Base-by-base conservation (phyloP, 1,140 invertebrate genomes). In the Papilio polytes region DNA sequence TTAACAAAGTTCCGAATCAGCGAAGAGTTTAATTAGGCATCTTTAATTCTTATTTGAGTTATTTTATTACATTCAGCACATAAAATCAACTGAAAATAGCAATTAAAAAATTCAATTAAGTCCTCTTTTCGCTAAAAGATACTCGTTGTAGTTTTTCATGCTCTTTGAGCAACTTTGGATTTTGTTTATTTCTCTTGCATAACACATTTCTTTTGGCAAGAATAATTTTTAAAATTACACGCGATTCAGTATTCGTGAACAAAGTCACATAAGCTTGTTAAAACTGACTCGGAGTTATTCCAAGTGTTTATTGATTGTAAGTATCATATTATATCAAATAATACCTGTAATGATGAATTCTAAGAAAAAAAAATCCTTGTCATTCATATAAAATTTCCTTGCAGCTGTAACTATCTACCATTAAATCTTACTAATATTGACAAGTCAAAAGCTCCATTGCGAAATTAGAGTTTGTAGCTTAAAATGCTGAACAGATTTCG, bases 1-100 rank as follows among this genome's bases (percentile, higher is more conserved):
- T 85, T 82, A 80, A 80, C 78, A 83, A 85, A 83, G 86, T 87
- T 78, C 10, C 46, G 56, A 59, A 18, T 66, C 59, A 59, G 53
- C 41, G 59, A 78, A 78, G 56, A 22, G 10, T 59, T n/a, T 78
- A 44, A 78, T 66, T 66, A 78, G 56, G 22, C 31, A 78, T 70
- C 74, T 36, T 51, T 56, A 56, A 56, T 6, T 56, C 12, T 22
- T 78, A 46, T 59, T 78, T 66, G 77, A 78, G 36, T 78, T 66
- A 46, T 66, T 41, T 10, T 78, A 76, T 76, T 31, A 51, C 26
- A 53, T 53, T 76, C 13, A 70, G 63, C 63, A 36, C 13, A 31
- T 70, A 70, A 66, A 31, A 31, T 70, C 1, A 70, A 70, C 63
- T 70, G 26, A 36, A 31, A 15, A 70, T 26, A 12, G 13, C 13